Base-by-base conservation (phyloP, 2,113 vertebrate species). In the Acrocephalus arundinaceus region DNA sequence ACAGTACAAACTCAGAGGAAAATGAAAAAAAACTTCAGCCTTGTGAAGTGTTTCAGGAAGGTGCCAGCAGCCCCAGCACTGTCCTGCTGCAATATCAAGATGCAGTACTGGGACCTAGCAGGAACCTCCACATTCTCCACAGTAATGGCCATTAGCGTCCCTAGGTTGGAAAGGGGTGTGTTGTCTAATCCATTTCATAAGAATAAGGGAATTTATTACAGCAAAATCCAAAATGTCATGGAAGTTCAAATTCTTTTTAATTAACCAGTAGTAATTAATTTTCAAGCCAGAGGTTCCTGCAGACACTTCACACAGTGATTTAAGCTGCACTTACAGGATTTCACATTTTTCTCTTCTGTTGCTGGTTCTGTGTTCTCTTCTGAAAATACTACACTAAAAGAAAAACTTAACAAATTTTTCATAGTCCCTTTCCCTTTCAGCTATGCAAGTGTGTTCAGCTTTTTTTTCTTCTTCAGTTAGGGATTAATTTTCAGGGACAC, bases 131-230 rank as follows among this genome's bases (percentile, higher is more conserved):
- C 37, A 13, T 9, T 18, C 28, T 62, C 37, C 22, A 39, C 18
- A 30, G 8, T 3, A 49, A 59, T 2, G 21, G 23, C 1, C 2
- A 43, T 3, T 9, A 67, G 18, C 7, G 11, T n/a, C 10, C 8
- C 25, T 21, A 25, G 30, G 10, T 17, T 68, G 15, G 66, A 54
- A 43, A 75, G 4, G 15, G 17, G 0, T 23, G 10, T 12, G 1
- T 11, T 45, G 39, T 61, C 55, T 72, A 30, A 63, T 17, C 8
- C 21, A 20, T 41, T 87, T 30, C 22, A 18, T 78, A 57, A 73
- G 20, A 92, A 54, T 20, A 70, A 65, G 5, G 41, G 43, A 43
- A 68, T 31, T 82, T 35, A 71, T 48, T 68, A 39, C 1, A 65
- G 33, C 43, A 79, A 63, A 89, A 65, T 1, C 2, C 22, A 48